Base-by-base conservation (phyloP, 1,140 invertebrate species). In the Drosophila sturtevanti region DNA sequence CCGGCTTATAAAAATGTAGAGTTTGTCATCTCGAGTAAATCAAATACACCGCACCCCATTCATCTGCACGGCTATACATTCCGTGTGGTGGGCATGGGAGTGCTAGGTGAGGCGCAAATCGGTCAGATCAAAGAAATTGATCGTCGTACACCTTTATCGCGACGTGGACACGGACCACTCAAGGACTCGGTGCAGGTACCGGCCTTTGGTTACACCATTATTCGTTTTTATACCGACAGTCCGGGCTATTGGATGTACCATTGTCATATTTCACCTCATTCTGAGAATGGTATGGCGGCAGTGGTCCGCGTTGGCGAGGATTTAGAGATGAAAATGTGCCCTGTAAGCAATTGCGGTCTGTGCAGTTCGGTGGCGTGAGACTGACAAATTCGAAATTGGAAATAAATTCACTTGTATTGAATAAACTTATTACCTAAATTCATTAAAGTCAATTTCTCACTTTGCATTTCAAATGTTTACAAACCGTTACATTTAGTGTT, bases 241-340 rank as follows among this genome's bases (percentile, higher is more conserved):
- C 91, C 91, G 0, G 91, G 91, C 44, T 92, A 92, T 67, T 92
- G 91, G 91, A 89, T 91, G 60, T 77, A 86, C 38, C 91, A 92
- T 56, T 92, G 91, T 27, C 91, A 92, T 71, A 91, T 91, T 51
- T 92, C 93, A 2, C 78, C 91, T 7, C 93, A 94, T 59, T 94
- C 93, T 90, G 93, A 93, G 11, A 92, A 92, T 6, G 94, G 94
- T 6, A 91, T 94, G 78, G 92, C 93, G 18, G 92, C 94, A 2
- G 92, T 94, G 16, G 77, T 94, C 1, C 92, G 93, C 52, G 93
- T 94, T 12, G 94, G 90, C 34, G 87, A 89, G 34, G 84, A 91
- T 58, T 35, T 72, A 5, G 78, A 91, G 64, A 91, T 91, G 90
- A 91, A 89, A 69, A 90, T 91, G 79, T 91, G 90, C 48, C 90